Base-by-base conservation (phyloP, 2,113 vertebrate genomes). In the Hemicordylus capensis region DNA sequence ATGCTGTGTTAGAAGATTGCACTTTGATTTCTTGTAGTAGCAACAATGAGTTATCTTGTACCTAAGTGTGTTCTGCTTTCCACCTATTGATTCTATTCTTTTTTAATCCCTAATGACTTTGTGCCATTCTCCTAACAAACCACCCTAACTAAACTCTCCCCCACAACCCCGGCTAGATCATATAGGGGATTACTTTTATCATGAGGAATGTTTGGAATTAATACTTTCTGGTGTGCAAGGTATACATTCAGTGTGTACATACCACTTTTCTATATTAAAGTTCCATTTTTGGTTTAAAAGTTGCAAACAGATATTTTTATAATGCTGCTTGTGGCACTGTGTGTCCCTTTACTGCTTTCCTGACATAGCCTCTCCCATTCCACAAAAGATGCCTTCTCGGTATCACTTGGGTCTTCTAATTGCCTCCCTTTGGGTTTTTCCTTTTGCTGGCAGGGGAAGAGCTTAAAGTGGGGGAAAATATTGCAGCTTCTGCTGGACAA, bases 351-450 rank as follows among this genome's bases (percentile, higher is more conserved):
- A 15, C 8, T 6, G 6, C 1, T 0, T 39, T 22, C 34, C 5
- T 58, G 1, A 17, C 19, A 7, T 51, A 20, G 9, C 1, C 34
- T 12, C 7, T 81, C 79, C 73, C 9, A 0, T 7, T 76, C 64
- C 5, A 2, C 1, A 51, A 42, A 56, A 22, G 9, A 59, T 15
- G 3, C 14, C 26, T 1, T 54, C 76, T 79, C 12, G 24, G 31
- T 37, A 39, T 79, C 56, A 39, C 37, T 26, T 28, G 48, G 42
- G 1, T 48, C 0, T 73, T 67, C 76, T 80, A 64, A 76, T 87
- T 90, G 59, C 37, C 37, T 89, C 73, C 76, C 74, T 87, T 67
- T 78, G 56, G 58, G 15, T 67, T 92, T 93, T 85, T 42, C 3
- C 79, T 85, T 88, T 61, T 66, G 64, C 46, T 80, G 8, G 1